Percentiles rank a stretch among this genome's conserved stretches.
Conservation (phyloP, 2,113 vertebrate species). For the Paradoxurus hermaphroditus region DNA sequence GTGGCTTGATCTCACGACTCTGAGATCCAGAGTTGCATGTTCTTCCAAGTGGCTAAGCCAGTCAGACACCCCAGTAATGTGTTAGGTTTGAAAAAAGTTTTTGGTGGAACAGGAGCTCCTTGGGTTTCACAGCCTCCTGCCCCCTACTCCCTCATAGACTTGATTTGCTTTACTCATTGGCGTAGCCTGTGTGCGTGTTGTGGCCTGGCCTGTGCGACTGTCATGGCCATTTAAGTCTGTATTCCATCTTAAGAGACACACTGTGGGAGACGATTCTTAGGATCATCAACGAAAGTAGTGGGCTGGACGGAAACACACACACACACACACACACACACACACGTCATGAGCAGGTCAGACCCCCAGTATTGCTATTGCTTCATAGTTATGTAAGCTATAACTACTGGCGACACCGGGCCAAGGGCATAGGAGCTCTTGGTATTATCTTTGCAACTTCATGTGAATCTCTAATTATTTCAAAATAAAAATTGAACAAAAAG, state of each 20-base stretch:
- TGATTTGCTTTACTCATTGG: not conserved
- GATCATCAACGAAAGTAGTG: not conserved
- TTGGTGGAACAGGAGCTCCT: not conserved
- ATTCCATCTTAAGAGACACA: not conserved
- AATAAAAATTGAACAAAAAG: not conserved
- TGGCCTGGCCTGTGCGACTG: not conserved
- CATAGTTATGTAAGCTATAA: accelerated
- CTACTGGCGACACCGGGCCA: accelerated
- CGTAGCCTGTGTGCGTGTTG: not conserved
- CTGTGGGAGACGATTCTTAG: not conserved
- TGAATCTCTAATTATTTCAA: not conserved
- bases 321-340: accelerated
- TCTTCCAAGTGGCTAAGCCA: not conserved
- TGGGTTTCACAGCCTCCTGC: not conserved
- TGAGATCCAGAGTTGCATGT: not conserved
- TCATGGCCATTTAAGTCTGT: not conserved
- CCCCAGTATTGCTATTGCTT: not conserved
- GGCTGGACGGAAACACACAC: not conserved
- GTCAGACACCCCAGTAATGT: not conserved
- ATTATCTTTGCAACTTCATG: not conserved
- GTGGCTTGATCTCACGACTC: not conserved
- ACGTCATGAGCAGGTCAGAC: accelerated
- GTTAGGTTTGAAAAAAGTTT: not conserved
- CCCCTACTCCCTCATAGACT: not conserved
- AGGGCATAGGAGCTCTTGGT: not conserved